Evolutionary conservation across 1,140 invertebrate species (phyloP), one percentile per base, ranked within the genome.

Genomic region (Arctopsyche grandis): DNA sequence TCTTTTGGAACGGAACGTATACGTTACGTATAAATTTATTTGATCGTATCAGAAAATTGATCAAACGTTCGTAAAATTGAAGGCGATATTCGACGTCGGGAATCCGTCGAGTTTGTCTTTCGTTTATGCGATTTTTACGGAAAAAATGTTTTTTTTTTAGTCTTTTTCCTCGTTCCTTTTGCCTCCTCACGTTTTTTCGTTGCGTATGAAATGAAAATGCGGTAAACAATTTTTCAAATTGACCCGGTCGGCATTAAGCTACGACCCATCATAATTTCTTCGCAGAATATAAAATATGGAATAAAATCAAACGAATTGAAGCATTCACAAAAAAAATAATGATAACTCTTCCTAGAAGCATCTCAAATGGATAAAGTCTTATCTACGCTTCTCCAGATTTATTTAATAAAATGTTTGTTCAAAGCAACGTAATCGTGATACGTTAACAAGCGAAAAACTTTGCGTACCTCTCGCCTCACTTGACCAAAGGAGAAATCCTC

Each of bases 61-160:
- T 66, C 63, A 66, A 66, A 66, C 63, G 63, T 66, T 66, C 63
- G 63, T 66, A 66, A 66, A 66, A 66, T 66, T 66, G 63, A 66
- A 26, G 63, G 63, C 63, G 63, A 66, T 66, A 66, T 66, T 66
- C 63, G 63, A 26, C 21, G 22, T 66, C 24, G 9, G 22, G 24
- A 66, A 24, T 66, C 24, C 21, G 63, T 66, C 21, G 21, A 66
- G 24, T 26, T 26, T 66, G 63, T 29, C 24, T 66, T 66, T 66
- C 63, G 56, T 21, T 19, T 60, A 60, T 60, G 56, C 56, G 56
- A 60, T 10, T 60, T 60, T 60, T 60, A 9, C 56, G 56, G n/a
- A 60, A 19, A 19, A 60, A 60, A 60, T 60, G 56, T 60, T 60
- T 60, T 21, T 60, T 19, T 60, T 60, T 56, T 56, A 9, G 7